phyloP scores from a whole-genome alignment of 2,888 invertebrate genomes.

The Cephus nigrinus region DNA sequence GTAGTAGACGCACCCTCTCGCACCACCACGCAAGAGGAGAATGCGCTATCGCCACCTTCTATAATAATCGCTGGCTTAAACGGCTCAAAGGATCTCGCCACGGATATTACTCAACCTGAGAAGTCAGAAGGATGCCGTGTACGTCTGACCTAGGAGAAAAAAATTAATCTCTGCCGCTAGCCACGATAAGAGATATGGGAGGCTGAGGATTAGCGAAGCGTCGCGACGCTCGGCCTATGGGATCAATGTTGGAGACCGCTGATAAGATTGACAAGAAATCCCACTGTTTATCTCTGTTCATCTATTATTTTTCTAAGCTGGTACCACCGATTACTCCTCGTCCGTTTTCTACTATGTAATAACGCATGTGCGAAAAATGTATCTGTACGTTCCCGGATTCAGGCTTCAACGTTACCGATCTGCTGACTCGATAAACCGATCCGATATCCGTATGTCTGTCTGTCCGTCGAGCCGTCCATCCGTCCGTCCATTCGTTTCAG shows the following conservation, averaged over 20 bases:
- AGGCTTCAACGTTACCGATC: not conserved
- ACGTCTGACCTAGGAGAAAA: not conserved
- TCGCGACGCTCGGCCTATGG: not conserved
- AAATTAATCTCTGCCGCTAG: not conserved
- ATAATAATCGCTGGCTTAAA: slow-evolving; percentile 30
- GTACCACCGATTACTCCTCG: not conserved
- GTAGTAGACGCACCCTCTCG: not conserved
- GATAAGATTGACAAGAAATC: not conserved
- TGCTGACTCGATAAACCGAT: slow-evolving; percentile 61
- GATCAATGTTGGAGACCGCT: not conserved
- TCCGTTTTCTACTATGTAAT: not conserved
- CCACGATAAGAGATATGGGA: not conserved
- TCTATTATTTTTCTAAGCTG: not conserved
- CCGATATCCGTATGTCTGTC: slow-evolving; percentile 54
- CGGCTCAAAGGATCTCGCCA: slow-evolving; percentile 33
- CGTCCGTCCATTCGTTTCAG: slow-evolving; percentile 19
- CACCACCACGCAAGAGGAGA: not conserved
- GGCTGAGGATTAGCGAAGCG: not conserved
- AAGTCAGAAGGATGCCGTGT: slow-evolving; percentile 23
- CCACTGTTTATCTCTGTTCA: not conserved
- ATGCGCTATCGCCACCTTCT: slow-evolving; percentile 8
- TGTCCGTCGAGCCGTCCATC: slow-evolving; percentile 6
- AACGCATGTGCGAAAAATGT: not conserved
- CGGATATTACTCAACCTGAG: slow-evolving; percentile 42
- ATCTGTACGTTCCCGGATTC: not conserved